A percentile compares a stretch with the other conserved stretches of the same genome.
Evolutionary conservation across 2,113 vertebrate species (phyloP).

Genomic region (Alexandromys fortis): DNA sequence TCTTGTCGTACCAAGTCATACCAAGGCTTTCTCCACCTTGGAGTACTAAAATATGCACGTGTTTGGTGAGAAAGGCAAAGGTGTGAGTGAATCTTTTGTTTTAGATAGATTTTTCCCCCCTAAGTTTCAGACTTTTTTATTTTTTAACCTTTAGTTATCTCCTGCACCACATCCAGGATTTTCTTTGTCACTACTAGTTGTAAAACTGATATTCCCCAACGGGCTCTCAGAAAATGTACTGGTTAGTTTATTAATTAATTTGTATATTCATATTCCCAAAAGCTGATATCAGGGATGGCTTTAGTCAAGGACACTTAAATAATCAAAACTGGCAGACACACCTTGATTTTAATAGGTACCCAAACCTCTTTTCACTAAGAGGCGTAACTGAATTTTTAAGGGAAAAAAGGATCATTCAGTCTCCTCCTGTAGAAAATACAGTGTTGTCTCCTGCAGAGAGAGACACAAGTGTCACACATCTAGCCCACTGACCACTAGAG

Average conservation of each 20-base stretch:
- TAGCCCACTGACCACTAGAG: neutral
- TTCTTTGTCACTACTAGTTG: slow-evolving; percentile 56
- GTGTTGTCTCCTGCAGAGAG: neutral
- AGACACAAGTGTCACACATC: neutral
- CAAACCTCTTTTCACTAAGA: slow-evolving; percentile 24
- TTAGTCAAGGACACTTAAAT: slow-evolving; percentile 36
- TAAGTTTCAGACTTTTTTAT: slow-evolving; percentile 52
- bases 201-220: slow-evolving; percentile 49
- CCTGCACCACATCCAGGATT: slow-evolving; percentile 17
- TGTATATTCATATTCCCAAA: slow-evolving; percentile 54
- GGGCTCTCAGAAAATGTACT: slow-evolving; percentile 52
- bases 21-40: neutral
- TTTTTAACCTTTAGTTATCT: neutral
- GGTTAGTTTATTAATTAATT: slow-evolving; percentile 52
- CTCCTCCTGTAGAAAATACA: neutral
- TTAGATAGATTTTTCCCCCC: slow-evolving; percentile 5
- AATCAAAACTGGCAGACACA: slow-evolving; percentile 33
- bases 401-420: neutral
- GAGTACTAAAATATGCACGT: neutral
- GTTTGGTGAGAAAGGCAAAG: slow-evolving; percentile 22
- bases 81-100: neutral
- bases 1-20: slow-evolving; percentile 6
- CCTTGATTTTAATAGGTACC: slow-evolving; percentile 17
- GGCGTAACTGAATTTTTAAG: neutral
- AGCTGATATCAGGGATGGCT: slow-evolving; percentile 14